phyloP scores from a whole-genome alignment of 2,113 vertebrate genomes.

The Symphodus melops region DNA sequence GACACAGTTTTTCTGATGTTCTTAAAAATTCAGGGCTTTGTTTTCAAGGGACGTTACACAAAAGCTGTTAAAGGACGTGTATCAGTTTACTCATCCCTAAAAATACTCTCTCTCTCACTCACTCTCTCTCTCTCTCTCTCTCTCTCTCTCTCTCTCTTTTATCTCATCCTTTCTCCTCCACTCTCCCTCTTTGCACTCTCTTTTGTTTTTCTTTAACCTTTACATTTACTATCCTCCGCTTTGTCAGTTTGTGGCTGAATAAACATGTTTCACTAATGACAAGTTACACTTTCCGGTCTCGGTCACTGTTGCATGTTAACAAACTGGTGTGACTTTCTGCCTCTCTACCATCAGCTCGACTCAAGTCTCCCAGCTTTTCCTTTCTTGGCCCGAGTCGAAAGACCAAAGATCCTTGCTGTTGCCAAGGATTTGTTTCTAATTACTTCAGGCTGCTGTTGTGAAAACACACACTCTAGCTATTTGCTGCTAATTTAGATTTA shows the following conservation, averaged over 20 bases:
- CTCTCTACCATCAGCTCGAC: conserved; percentile 52
- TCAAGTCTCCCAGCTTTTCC: conserved; percentile 44
- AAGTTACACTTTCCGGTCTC: conserved; percentile 70
- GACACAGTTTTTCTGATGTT: conserved; percentile 23
- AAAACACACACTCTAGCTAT: conserved; percentile 26
- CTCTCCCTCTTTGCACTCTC: neutral
- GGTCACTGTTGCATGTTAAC: conserved; percentile 49
- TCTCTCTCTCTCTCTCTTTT: conserved; percentile 1
- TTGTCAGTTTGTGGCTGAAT: conserved; percentile 58
- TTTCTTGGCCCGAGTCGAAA: conserved; percentile 26
- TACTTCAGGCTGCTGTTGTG: conserved; percentile 47
- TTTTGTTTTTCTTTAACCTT: conserved; percentile 6
- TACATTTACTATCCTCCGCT: conserved; percentile 25
- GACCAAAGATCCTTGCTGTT: conserved; percentile 13
- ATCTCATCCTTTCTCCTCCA: conserved; percentile 10
- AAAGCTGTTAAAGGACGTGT: conserved; percentile 38
- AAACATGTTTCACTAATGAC: conserved; percentile 74
- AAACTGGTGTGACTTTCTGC: conserved; percentile 62
- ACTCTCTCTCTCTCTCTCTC: neutral
- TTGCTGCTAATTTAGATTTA: conserved; percentile 31
- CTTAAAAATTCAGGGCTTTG: conserved; percentile 37
- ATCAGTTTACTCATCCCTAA: conserved; percentile 42
- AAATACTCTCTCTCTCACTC: neutral
- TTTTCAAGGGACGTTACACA: conserved; percentile 23
- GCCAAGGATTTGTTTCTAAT: conserved; percentile 56